phyloP scores from a whole-genome alignment of 2,113 vertebrate genomes.

The Phylloscopus whistleri region DNA sequence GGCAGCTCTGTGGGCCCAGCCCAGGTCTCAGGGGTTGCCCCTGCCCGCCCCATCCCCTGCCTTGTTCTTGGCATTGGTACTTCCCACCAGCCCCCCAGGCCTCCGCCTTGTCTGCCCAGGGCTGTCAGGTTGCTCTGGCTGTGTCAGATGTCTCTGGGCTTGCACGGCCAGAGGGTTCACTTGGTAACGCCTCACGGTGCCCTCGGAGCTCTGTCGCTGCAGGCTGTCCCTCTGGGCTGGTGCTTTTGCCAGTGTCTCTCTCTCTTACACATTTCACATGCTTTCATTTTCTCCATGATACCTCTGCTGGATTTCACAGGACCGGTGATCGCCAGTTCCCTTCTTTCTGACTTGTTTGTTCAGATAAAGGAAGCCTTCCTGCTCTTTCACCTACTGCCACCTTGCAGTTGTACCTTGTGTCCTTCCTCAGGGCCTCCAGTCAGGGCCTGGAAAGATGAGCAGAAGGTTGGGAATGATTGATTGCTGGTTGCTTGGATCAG shows the following conservation, averaged over 20 bases:
- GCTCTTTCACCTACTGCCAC: background rate
- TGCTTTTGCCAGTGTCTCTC: background rate
- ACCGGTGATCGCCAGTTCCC: background rate
- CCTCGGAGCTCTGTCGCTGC: background rate
- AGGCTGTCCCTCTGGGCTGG: background rate
- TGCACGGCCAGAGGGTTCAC: background rate
- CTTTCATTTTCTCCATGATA: background rate
- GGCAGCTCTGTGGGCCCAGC: background rate
- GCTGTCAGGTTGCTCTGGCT: background rate
- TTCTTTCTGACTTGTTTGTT: background rate
- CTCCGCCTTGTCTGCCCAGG: rapidly evolving
- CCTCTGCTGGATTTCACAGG: background rate
- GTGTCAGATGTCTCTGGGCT: background rate
- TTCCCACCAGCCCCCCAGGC: background rate
- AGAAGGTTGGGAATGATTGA: background rate
- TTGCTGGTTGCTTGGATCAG: background rate
- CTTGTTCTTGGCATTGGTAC: rapidly evolving
- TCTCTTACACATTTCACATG: background rate
- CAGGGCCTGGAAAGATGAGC: background rate
- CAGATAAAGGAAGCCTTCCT: background rate
- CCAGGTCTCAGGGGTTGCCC: background rate
- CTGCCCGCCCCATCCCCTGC: background rate
- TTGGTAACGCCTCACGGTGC: background rate
- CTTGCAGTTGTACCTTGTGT: background rate
- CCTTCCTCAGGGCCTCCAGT: background rate